A percentile compares a stretch with the other conserved stretches of the same genome.
phyloP scores from a whole-genome alignment of 2,797 vertebrate species.

The Sebastes itinus region DNA sequence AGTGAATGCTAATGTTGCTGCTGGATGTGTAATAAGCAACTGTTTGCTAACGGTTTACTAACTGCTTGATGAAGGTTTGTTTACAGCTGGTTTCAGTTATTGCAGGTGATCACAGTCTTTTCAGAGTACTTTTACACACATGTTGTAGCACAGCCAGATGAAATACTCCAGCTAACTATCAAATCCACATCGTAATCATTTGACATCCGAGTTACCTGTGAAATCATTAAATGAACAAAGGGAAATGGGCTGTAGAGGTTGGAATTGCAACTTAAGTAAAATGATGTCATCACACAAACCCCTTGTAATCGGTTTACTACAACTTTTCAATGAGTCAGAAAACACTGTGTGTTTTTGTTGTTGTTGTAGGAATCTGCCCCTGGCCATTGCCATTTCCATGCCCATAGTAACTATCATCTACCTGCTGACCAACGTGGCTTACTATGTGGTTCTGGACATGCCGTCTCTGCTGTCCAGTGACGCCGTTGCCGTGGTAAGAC shows the following conservation, averaged over 20 bases:
- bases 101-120: not conserved
- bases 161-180: not conserved
- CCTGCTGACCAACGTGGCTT: conserved; percentile 88
- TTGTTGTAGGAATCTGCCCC: conserved; percentile 84
- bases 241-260: not conserved
- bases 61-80: not conserved
- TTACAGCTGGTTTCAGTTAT: not conserved
- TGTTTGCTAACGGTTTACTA: too few relatives aligned
- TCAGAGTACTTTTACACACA: not conserved
- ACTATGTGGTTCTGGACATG: conserved; percentile 88
- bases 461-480: conserved; percentile 86
- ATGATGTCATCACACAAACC: not conserved
- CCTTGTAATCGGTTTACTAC: not conserved
- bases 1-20: not conserved
- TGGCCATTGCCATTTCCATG: conserved; percentile 89
- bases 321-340: not conserved
- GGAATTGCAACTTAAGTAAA: not conserved
- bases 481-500: conserved; percentile 86
- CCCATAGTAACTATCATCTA: conserved; percentile 88
- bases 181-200: not conserved
- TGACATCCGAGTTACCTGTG: not conserved
- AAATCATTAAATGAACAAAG: not conserved
- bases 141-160: not conserved
- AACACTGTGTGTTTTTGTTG: not conserved
- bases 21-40: not conserved